Base-by-base conservation (phyloP, 2,113 vertebrate species). In the Carassius gibelio region DNA sequence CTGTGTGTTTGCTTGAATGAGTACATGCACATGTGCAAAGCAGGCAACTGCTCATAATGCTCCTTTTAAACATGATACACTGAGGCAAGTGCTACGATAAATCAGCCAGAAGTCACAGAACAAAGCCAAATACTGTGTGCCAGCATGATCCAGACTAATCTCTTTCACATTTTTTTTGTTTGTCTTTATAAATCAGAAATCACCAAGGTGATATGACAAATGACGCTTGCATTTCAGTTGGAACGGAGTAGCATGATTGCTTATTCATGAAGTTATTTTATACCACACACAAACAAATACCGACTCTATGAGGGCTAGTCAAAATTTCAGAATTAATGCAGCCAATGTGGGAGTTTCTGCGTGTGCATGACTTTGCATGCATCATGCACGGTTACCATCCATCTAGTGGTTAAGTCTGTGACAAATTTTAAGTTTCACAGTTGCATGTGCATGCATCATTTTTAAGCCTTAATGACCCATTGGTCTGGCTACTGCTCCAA, bases 291-390 rank as follows among this genome's bases (percentile, higher is more conserved):
- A n/a, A 81, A 81, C 62, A 52, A 68, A 68, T 13, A 38, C 9
- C 21, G 19, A 78, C 57, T 36, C 30, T 38, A 42, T 23, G 10
- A 80, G n/a, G 55, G 19, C 34, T 38, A 23, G 59, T 48, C 78
- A 52, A 81, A 76, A n/a, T 71, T 71, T 71, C 3, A 0, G 2
- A 36, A 71, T 82, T 15, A 38, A 72, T 59, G 71, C 66, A 59
- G 34, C 30, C 50, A 4, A 15, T 52, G 78, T 50, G 78, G 5
- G 23, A 17, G 34, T 64, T 80, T 45, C 5, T 23, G n/a, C 21
- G 14, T 36, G 80, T 15, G 66, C 66, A 50, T 82, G 81, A 82
- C 81, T 82, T 72, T 82, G 81, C 81, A 82, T 72, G 79, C 38
- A 50, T 81, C 62, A 81, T 19, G 17, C 19, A 17, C 1, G 0